These are phyloP conservation scores for Calliopsis andreniformis DNA, from an alignment of 1,140 invertebrate genomes.

Conservation along the genomic window DNA sequence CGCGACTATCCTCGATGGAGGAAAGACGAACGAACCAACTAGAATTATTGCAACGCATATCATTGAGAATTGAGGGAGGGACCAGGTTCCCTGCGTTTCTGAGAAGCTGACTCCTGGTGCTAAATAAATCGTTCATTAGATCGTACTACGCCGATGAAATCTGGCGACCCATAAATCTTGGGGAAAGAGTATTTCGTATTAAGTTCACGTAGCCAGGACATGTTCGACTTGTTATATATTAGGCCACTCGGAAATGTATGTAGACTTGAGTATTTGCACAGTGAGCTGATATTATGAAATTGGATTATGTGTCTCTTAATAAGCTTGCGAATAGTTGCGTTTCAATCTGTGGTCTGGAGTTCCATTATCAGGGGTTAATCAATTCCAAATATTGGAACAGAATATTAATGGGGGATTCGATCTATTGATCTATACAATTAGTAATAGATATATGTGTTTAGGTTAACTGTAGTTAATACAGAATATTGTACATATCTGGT, in stretches of 20 bases:
- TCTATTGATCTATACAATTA: too few species aligned
- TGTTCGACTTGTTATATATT: slow-evolving; percentile 10
- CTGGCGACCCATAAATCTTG: slow-evolving; percentile 10
- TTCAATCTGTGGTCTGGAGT: too few species aligned
- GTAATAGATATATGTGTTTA: too few species aligned
- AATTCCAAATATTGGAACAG: too few species aligned
- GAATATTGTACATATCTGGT: too few species aligned
- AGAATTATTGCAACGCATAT: slow-evolving; percentile 16
- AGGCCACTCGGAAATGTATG: background rate
- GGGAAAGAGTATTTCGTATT: background rate
- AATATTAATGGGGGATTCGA: too few species aligned
- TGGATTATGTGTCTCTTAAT: too few species aligned
- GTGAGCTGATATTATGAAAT: background rate
- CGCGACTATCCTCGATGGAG: too few species aligned
- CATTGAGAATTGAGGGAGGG: background rate
- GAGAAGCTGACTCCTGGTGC: background rate
- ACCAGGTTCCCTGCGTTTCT: background rate
- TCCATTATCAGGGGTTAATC: too few species aligned
- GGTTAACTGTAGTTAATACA: too few species aligned
- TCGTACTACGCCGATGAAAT: background rate
- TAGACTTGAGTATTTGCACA: background rate
- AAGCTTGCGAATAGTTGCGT: too few species aligned
- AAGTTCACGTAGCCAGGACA: background rate
- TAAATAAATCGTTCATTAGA: slow-evolving; percentile 8
- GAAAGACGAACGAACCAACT: slow-evolving; percentile 1